phyloP scores from a whole-genome alignment of 2,113 vertebrate species.

The Mobula hypostoma region DNA sequence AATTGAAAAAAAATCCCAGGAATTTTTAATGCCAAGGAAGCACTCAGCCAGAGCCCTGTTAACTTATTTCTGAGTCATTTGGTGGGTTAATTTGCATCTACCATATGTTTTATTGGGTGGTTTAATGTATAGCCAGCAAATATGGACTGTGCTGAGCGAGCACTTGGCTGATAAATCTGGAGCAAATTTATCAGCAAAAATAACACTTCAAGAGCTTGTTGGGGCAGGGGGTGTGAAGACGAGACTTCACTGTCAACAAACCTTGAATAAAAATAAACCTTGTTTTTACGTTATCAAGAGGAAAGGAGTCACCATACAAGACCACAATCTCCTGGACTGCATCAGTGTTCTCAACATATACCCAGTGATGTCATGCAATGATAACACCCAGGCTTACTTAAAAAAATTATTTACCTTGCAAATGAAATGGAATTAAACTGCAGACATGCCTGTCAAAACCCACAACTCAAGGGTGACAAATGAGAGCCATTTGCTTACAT shows the following conservation, averaged over 20 bases:
- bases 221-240: neutral
- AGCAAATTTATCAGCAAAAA: conserved; percentile 15
- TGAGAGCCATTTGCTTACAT: conserved; percentile 24
- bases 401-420: conserved; percentile 16
- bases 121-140: neutral
- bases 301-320: neutral
- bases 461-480: neutral
- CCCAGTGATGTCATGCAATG: neutral
- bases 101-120: neutral
- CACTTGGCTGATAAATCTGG: neutral
- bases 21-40: neutral
- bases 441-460: conserved; percentile 13
- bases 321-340: neutral
- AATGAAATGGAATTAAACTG: conserved; percentile 29
- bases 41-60: neutral
- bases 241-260: neutral
- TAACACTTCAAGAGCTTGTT: neutral
- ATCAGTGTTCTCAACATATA: neutral
- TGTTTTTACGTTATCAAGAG: neutral
- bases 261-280: neutral
- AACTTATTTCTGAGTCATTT: neutral
- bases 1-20: no score
- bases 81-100: neutral
- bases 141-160: no score
- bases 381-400: neutral